Evolutionary conservation across 1,140 invertebrate genomes (phyloP).

Genomic region (Orius insidiosus): DNA sequence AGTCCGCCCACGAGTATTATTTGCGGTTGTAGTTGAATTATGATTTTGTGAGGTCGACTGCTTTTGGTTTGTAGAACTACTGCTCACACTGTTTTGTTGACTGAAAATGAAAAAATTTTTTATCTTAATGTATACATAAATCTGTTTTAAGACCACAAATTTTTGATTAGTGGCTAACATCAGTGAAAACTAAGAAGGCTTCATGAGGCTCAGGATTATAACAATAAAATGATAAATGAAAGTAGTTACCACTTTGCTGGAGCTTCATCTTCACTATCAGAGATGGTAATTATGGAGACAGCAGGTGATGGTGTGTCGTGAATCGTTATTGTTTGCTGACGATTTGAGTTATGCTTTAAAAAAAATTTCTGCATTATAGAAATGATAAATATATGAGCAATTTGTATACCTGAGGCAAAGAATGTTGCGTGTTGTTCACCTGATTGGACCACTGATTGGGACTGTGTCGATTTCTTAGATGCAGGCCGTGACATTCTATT

Average conservation of each 20-base stretch:
- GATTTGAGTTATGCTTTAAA: neutral
- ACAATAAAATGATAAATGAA: neutral
- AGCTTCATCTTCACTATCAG: constrained; percentile 83
- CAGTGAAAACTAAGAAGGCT: too few relatives aligned
- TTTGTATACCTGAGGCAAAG: neutral
- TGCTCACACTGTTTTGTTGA: too few relatives aligned
- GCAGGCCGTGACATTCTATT: constrained; percentile 7
- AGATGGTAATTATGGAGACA: constrained; percentile 92
- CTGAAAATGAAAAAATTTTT: too few relatives aligned
- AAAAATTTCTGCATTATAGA: constrained; percentile 1
- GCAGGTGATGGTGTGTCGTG: constrained; percentile 82
- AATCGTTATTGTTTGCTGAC: constrained; percentile 65
- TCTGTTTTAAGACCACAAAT: too few relatives aligned
- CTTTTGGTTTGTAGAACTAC: constrained; percentile 17
- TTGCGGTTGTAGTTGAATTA: constrained; percentile 20
- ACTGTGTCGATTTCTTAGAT: constrained; percentile 7
- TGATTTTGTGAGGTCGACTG: too few relatives aligned
- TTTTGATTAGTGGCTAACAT: too few relatives aligned
- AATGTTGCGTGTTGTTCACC: neutral
- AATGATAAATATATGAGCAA: too few relatives aligned
- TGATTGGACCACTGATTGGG: constrained; percentile 10
- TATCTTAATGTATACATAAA: too few relatives aligned
- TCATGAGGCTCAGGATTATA: too few relatives aligned
- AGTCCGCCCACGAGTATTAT: neutral
- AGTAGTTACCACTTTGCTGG: constrained; percentile 11